Evolutionary conservation across 2,888 invertebrate species (phyloP).

Genomic region (Oligia strigilis): DNA sequence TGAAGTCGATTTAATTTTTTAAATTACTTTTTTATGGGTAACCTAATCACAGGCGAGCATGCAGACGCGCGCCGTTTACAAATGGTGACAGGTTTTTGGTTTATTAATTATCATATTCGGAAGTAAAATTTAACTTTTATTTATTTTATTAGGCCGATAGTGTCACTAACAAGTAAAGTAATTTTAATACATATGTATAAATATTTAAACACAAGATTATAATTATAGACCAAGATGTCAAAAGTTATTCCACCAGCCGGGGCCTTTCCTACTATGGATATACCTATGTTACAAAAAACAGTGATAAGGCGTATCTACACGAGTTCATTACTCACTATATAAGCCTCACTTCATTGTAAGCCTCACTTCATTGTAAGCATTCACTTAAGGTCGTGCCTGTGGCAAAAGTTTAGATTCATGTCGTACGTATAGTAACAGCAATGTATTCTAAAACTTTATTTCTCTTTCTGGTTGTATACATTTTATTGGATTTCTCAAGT

Average conservation of each 20-base stretch:
- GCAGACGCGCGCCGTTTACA: no score
- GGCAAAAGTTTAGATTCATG: not conserved
- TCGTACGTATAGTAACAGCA: not conserved
- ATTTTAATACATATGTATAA: not conserved
- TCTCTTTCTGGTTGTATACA: constrained; percentile 29
- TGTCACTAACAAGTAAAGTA: not conserved
- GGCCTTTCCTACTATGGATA: not conserved
- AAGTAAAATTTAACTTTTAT: not conserved
- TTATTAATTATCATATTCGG: no score
- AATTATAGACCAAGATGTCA: not conserved
- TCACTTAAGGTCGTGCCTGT: not conserved
- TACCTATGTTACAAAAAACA: no score
- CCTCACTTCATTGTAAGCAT: not conserved
- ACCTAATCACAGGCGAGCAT: no score
- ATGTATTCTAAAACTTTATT: constrained; percentile 38
- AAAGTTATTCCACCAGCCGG: not conserved
- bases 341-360: no score
- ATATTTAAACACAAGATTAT: not conserved
- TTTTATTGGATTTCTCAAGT: constrained; percentile 27
- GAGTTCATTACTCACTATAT: not conserved
- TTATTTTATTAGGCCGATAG: not conserved
- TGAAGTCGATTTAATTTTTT: no score
- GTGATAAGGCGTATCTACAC: not conserved
- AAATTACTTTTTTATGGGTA: no score
- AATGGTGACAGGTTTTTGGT: not conserved